A percentile compares a stretch with the other conserved stretches of the same genome.
Evolutionary conservation across 2,113 vertebrate species (phyloP).

Genomic region (Fregata magnificens): DNA sequence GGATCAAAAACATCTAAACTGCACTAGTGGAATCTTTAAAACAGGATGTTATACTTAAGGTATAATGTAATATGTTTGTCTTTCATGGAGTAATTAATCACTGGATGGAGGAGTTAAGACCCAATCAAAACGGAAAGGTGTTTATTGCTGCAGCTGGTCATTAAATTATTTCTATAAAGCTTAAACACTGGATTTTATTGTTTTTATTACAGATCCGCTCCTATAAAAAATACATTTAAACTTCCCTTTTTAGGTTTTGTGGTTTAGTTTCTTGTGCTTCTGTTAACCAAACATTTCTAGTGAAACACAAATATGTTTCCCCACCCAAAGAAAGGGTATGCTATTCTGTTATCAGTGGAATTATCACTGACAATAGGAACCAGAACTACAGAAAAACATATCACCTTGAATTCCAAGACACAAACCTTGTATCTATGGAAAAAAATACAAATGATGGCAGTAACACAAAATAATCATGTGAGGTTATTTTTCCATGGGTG

Average conservation of each 20-base stretch:
- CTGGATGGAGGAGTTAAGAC: constrained; percentile 47
- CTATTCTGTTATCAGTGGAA: neutral
- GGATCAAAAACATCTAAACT: constrained; percentile 41
- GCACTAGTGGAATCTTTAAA: constrained; percentile 48
- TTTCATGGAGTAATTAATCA: constrained; percentile 55
- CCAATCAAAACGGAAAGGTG: constrained; percentile 58
- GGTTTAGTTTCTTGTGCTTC: constrained; percentile 41
- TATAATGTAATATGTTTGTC: constrained; percentile 64
- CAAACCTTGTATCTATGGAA: neutral
- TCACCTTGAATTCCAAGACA: neutral
- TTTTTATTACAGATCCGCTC: constrained; percentile 58
- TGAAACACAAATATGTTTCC: neutral
- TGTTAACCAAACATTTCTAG: constrained; percentile 41
- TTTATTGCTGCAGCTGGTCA: constrained; percentile 67
- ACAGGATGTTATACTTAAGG: constrained; percentile 58
- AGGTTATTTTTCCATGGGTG: neutral
- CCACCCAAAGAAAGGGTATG: neutral
- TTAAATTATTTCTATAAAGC: constrained; percentile 65
- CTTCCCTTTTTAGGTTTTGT: constrained; percentile 49
- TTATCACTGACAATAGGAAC: neutral
- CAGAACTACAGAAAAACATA: neutral
- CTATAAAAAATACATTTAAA: constrained; percentile 65
- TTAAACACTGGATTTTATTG: constrained; percentile 57
- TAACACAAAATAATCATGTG: neutral
- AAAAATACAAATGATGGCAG: neutral